Evolutionary conservation across 2,888 invertebrate species (phyloP).

Genomic region (Tiliacea citrago): DNA sequence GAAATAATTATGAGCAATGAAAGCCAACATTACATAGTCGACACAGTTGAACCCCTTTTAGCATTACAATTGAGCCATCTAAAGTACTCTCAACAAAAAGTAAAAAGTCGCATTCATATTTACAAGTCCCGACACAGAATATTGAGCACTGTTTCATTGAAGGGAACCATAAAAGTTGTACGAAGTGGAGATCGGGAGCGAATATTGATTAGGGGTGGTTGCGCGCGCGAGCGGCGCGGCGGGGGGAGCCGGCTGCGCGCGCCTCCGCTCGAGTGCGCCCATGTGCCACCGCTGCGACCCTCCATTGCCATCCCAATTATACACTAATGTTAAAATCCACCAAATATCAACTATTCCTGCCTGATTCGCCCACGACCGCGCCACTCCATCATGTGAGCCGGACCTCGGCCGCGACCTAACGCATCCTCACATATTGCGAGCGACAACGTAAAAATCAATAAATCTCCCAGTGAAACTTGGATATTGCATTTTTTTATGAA

Average conservation of each 20-base stretch:
- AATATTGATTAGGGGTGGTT: constrained; percentile 86
- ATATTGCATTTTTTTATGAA: constrained; percentile 76
- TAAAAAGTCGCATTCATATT: constrained; percentile 55
- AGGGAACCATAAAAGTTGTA: constrained; percentile 80
- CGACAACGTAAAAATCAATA: constrained; percentile 85
- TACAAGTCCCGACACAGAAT: constrained; percentile 46
- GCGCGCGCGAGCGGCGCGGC: constrained; percentile 74
- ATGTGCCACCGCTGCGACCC: constrained; percentile 73
- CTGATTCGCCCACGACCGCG: constrained; percentile 52
- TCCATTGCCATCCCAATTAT: constrained; percentile 71
- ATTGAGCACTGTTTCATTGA: constrained; percentile 75
- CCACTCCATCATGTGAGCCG: constrained; percentile 67
- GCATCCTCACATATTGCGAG: constrained; percentile 70
- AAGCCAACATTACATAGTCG: constrained; percentile 19
- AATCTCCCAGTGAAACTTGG: constrained; percentile 77
- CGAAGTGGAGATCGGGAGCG: constrained; percentile 78
- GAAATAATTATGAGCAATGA: constrained; percentile 9
- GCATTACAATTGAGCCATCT: constrained; percentile 22
- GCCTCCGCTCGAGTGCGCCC: constrained; percentile 67
- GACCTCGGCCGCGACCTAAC: constrained; percentile 63
- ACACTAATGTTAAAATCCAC: constrained; percentile 73
- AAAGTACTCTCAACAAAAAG: constrained; percentile 19
- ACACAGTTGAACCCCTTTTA: constrained; percentile 26
- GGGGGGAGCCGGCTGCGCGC: constrained; percentile 71
- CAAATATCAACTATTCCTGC: constrained; percentile 58